Evolutionary conservation across 2,113 vertebrate species (phyloP).

Genomic region (Scortum barcoo): DNA sequence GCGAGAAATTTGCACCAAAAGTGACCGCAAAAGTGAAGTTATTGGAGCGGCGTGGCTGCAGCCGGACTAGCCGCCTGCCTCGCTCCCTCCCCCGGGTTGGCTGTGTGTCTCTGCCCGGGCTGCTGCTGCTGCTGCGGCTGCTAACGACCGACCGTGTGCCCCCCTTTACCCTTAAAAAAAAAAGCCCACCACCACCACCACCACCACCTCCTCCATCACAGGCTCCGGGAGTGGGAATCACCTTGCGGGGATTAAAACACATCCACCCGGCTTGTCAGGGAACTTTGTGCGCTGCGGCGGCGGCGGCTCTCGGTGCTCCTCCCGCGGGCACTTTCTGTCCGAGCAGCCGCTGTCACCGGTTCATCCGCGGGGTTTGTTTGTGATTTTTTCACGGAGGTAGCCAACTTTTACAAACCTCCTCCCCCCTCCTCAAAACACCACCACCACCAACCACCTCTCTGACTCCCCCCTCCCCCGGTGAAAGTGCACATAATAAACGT

Average conservation of each 20-base stretch:
- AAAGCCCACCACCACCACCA: too few relatives aligned
- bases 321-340: too few relatives aligned
- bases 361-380: too few relatives aligned
- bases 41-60: constrained; percentile 56
- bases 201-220: constrained; percentile 70
- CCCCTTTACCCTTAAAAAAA: too few relatives aligned
- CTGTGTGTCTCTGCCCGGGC: constrained; percentile 37
- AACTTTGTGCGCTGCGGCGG: constrained; percentile 47
- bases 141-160: constrained; percentile 49
- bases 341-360: too few relatives aligned
- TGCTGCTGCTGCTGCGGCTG: constrained; percentile 37
- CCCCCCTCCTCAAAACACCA: too few relatives aligned
- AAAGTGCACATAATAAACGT: constrained; percentile 59
- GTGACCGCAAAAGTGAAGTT: constrained; percentile 75
- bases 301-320: constrained; percentile 5
- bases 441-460: too few relatives aligned
- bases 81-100: constrained; percentile 40
- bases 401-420: constrained; percentile 71
- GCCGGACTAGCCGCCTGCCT: constrained; percentile 61
- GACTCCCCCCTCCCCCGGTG: constrained; percentile 46
- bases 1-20: constrained; percentile 39
- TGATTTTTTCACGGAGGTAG: background rate
- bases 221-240: constrained; percentile 46
- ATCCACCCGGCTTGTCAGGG: constrained; percentile 29
- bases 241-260: constrained; percentile 32